Conservation (phyloP, 2,113 vertebrate genomes). For the Felis catus region F.catus_Fca126_mat1.0 CM031421.1:74580501-74581000, state of each 20-base stretch:
- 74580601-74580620: background rate
- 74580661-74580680: background rate
- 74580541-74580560: background rate
- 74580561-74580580: constrained; percentile 28
- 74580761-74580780: background rate
- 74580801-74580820: background rate
- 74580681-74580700: background rate
- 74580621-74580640: background rate
- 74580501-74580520: background rate
- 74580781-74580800: background rate
- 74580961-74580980: background rate
- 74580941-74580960: background rate
- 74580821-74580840: background rate
- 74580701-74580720: background rate
- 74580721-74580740: background rate
- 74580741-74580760: background rate
- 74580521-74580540: background rate
- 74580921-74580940: background rate
- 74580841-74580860: background rate
- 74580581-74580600: background rate
- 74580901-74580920: background rate
- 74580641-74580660: background rate
- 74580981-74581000: background rate
- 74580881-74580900: background rate
- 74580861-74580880: background rate